Base-by-base conservation (phyloP, 2,113 vertebrate species). In the Oncorhynchus tshawytscha region DNA sequence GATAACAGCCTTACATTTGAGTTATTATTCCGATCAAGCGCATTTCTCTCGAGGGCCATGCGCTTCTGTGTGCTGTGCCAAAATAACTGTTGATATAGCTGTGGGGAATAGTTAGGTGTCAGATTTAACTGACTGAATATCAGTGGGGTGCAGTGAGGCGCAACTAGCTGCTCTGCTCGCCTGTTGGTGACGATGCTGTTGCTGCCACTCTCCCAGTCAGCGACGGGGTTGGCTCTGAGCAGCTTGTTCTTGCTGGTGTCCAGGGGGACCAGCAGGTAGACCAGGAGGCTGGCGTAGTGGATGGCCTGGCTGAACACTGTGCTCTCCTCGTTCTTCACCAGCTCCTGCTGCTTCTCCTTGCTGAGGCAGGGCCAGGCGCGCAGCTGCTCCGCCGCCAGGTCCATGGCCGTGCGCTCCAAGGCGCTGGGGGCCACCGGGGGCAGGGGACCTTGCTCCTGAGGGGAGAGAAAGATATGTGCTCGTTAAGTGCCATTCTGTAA, bases 231-330 rank as follows among this genome's bases (percentile, higher is more conserved):
- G 20, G 91, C 90, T 77, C 96, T 94, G 71, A 99, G 90, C 49
- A 99, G 92, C 85, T 96, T 97, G 91, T 94, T 96, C 93, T 97
- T 98, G 89, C 95, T 97, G n/a, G 96, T 95, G 80, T 99, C 97
- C 78, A 99, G 83, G 0, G 98, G 97, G 11, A 99, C 96, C 0
- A 99, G 91, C 78, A 99, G 87, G 80, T 97, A 99, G 22, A 99
- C 97, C 97, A 99, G 99, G 83, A 99, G 97, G 88, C 97, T 98
- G 82, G 97, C 95, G 60, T 98, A 99, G 89, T 99, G 98, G 90
- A 99, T 99, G 83, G 98, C 98, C 90, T 99, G 97, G 86, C 97
- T 98, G 90, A 99, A 99, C 81, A 99, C 97, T 0, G 96, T 99
- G 85, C 96, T 98, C 85, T 99, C 98, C 85, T 99, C 98, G 11